These are phyloP conservation scores for Lasioglossum morio DNA, from an alignment of 2,888 invertebrate genomes.

Conservation along the genomic window DNA sequence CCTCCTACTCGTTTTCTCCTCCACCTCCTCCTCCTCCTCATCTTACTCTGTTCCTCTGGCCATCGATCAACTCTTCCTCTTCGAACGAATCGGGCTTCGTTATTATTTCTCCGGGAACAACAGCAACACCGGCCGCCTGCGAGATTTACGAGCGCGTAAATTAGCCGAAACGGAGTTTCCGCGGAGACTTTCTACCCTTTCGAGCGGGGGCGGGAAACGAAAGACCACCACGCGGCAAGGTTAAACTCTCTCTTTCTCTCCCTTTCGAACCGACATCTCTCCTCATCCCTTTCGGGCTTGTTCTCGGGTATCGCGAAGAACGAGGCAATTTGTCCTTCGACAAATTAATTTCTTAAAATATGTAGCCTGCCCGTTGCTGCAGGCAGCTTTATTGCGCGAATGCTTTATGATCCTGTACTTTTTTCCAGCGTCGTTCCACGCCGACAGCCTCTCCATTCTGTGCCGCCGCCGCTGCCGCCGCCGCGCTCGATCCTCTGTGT, in stretches of 20 bases:
- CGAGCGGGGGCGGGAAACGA: slow-evolving; percentile 25
- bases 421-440: slow-evolving; percentile 31
- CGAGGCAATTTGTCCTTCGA: slow-evolving; percentile 77
- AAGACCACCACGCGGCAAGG: slow-evolving; percentile 44
- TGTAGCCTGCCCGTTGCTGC: slow-evolving; percentile 68
- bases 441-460: slow-evolving; percentile 11
- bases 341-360: slow-evolving; percentile 77
- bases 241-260: slow-evolving; percentile 47
- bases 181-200: slow-evolving; percentile 57
- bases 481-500: not conserved
- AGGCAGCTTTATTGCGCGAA: slow-evolving; percentile 74
- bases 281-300: slow-evolving; percentile 22
- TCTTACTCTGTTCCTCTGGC: not conserved
- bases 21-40: not conserved
- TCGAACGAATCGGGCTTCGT: slow-evolving; percentile 54
- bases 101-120: slow-evolving; percentile 58
- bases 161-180: slow-evolving; percentile 75
- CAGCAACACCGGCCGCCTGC: slow-evolving; percentile 27
- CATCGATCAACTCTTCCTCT: slow-evolving; percentile 42
- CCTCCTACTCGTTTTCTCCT: not conserved
- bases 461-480: not conserved
- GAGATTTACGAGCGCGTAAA: slow-evolving; percentile 79
- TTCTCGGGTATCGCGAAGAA: slow-evolving; percentile 53
- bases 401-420: slow-evolving; percentile 70
- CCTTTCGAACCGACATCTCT: not conserved